phyloP scores from a whole-genome alignment of 1,140 invertebrate species.

The Rhagoletis pomonella region DNA sequence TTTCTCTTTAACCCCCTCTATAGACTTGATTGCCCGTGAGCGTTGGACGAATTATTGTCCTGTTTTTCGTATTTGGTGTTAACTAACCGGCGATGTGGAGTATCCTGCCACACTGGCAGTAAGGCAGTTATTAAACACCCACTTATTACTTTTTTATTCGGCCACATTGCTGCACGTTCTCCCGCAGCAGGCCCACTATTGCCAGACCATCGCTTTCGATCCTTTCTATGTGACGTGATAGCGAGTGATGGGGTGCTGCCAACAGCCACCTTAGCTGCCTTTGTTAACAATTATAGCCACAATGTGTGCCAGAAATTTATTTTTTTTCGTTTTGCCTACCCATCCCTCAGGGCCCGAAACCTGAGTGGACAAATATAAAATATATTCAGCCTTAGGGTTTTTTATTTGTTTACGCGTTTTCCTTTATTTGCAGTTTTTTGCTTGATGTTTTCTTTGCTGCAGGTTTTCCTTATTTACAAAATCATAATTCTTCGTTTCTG shows the following conservation, averaged over 20 bases:
- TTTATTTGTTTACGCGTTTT: not conserved
- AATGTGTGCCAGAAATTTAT: conserved; percentile 11
- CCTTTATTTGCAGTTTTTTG: not conserved
- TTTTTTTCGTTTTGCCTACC: not conserved
- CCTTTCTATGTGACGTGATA: not conserved
- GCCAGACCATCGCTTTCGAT: not conserved
- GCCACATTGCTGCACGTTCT: not conserved
- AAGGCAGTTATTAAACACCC: conserved; percentile 22
- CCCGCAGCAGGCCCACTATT: not conserved
- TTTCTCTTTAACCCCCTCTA: not conserved
- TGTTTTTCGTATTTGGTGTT: conserved; percentile 2
- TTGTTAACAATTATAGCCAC: not conserved
- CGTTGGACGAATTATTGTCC: not conserved
- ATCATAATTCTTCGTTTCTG: not conserved
- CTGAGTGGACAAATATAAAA: not conserved
- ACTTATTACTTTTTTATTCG: conserved; percentile 15
- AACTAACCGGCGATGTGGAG: conserved; percentile 8
- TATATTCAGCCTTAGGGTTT: not conserved
- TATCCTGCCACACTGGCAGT: not conserved
- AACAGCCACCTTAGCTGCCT: not conserved
- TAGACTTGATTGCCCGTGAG: not conserved
- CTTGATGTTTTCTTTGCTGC: not conserved
- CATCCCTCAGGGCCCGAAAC: not conserved
- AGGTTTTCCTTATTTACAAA: not conserved
- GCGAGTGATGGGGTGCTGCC: not conserved